Percentiles rank a stretch among this genome's conserved stretches.
Evolutionary conservation across 2,113 vertebrate species (phyloP).

Genomic region (Coreoperca whiteheadi): DNA sequence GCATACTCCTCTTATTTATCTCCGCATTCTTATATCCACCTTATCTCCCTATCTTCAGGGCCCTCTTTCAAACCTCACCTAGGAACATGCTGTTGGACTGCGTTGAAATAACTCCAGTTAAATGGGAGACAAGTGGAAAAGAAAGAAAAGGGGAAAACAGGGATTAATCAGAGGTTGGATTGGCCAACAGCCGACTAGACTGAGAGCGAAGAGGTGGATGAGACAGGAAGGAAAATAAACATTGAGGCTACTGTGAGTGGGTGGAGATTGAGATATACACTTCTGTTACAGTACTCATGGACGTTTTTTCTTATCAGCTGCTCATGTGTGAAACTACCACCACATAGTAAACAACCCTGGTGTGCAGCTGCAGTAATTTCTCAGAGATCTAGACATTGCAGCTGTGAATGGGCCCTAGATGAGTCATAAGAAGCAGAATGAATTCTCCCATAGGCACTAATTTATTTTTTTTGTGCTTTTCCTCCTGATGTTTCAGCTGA

Average conservation of each 20-base stretch:
- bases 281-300: conserved; percentile 32
- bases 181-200: conserved; percentile 44
- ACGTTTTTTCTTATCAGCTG: conserved; percentile 25
- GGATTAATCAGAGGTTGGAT: conserved; percentile 40
- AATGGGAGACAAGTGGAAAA: conserved; percentile 24
- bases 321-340: conserved; percentile 1
- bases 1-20: conserved; percentile 5
- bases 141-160: background rate
- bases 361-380: conserved; percentile 38
- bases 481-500: conserved; percentile 49
- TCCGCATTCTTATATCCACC: conserved; percentile 24
- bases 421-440: conserved; percentile 67
- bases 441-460: conserved; percentile 44
- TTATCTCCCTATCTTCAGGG: conserved; percentile 34
- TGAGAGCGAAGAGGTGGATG: conserved; percentile 31
- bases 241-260: conserved; percentile 57
- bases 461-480: conserved; percentile 55
- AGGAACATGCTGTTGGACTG: background rate
- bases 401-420: conserved; percentile 46
- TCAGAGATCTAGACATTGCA: conserved; percentile 21
- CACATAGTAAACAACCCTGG: background rate
- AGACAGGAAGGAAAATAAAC: conserved; percentile 68
- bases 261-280: conserved; percentile 52
- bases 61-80: conserved; percentile 16
- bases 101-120: conserved; percentile 33